A percentile compares a stretch with the other conserved stretches of the same genome.
phyloP scores from a whole-genome alignment of 2,113 vertebrate species.

The Barbus barbus region DNA sequence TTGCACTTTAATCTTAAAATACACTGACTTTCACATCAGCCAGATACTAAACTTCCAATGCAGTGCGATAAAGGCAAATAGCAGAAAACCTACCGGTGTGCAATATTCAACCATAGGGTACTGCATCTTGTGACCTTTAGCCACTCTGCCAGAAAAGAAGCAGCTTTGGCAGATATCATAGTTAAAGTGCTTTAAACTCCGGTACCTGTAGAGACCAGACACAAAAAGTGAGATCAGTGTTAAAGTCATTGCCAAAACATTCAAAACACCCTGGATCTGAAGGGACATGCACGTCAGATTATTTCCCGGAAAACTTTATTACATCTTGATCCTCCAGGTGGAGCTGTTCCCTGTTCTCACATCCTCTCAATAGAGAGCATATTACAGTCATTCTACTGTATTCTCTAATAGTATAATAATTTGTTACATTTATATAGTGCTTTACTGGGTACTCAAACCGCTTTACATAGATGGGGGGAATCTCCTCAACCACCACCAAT shows the following conservation, averaged over 20 bases:
- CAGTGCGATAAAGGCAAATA: no score
- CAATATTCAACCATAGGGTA: slow-evolving; percentile 99
- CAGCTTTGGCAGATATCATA: slow-evolving; percentile 99
- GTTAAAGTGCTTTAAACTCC: slow-evolving; percentile 99
- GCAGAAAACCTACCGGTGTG: slow-evolving; percentile 83
- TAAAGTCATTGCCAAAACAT: not conserved
- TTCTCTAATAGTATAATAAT: no score
- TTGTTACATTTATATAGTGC: no score
- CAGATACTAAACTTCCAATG: slow-evolving; percentile 12
- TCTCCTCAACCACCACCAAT: no score
- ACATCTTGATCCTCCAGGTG: slow-evolving; percentile 7
- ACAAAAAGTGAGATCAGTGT: not conserved
- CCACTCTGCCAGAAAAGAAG: slow-evolving; percentile 98
- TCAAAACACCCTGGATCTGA: not conserved
- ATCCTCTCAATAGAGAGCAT: not conserved
- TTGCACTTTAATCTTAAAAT: no score
- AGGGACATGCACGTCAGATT: not conserved
- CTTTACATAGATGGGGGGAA: no score
- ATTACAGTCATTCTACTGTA: no score
- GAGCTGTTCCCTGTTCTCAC: not conserved
- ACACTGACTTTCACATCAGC: no score
- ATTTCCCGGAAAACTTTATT: not conserved
- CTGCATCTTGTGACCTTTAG: slow-evolving; percentile 99
- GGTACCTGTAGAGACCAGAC: slow-evolving; percentile 79
- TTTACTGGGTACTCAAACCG: no score